These are phyloP conservation scores for Pachyuromys duprasi DNA, from an alignment of 2,797 vertebrate genomes.

Conservation along the genomic window DNA sequence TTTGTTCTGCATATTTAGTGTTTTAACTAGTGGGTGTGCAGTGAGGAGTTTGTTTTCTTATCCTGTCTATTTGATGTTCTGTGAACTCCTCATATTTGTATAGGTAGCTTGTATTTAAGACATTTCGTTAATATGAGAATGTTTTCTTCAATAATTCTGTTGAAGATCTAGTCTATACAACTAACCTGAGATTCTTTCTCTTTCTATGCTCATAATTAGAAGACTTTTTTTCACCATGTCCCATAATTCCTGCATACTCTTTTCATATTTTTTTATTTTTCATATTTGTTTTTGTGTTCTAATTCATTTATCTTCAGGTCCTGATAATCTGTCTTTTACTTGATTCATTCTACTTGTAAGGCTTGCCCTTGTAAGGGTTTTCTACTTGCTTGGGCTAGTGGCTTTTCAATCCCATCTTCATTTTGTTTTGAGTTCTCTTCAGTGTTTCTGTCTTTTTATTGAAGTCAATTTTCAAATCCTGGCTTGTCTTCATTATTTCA, in stretches of 20 bases:
- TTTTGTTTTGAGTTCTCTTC: not conserved
- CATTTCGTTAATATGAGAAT: not conserved
- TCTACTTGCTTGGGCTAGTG: not conserved
- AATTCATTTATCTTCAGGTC: not conserved
- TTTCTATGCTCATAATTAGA: not conserved
- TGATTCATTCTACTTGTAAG: not conserved
- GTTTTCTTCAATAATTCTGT: not conserved
- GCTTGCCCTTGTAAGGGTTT: not conserved
- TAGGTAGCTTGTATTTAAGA: not conserved
- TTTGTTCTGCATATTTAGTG: not conserved
- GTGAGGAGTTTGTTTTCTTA: not conserved
- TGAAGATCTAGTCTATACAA: not conserved
- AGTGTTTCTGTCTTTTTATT: not conserved
- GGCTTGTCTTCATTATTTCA: too few species aligned
- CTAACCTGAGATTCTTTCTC: not conserved
- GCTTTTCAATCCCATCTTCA: not conserved
- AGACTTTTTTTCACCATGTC: not conserved
- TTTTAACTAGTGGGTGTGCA: not conserved
- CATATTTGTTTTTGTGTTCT: not conserved
- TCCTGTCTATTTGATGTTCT: not conserved
- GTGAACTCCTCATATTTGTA: not conserved
- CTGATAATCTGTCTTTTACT: not conserved
- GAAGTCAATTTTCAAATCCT: not conserved
- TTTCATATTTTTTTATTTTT: not conserved
- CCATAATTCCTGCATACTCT: not conserved